Base-by-base conservation (phyloP, 2,113 vertebrate species). In the Eulemur rufifrons region DNA sequence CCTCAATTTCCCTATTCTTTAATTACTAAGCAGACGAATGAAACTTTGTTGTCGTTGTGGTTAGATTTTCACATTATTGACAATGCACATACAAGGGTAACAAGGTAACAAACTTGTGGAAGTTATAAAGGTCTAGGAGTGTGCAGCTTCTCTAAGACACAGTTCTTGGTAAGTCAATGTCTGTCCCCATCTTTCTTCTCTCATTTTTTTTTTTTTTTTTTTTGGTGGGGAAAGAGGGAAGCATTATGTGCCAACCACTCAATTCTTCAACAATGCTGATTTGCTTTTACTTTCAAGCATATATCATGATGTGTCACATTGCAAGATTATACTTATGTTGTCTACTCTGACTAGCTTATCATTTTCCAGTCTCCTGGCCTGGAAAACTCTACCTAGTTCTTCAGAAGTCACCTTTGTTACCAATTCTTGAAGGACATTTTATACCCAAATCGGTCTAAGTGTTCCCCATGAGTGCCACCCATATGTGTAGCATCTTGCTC, bases 201-300 rank as follows among this genome's bases (percentile, higher is more conserved):
- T 73, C 32, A 63, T 39, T 27, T 54, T 84, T 21, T 63, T 63
- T 77, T 6, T 59, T 59, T 59, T 21, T 59, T 59, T 59, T 89
- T 14, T 2, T 8, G 5, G 21, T 3, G 13, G 15, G 18, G 1
- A 6, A 50, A 3, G 5, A 21, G 6, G 32, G 34, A 52, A 15
- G 3, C 5, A 56, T 27, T 66, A 23, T 8, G 39, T 69, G 3
- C 2, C 21, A 73, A 52, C 4, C 9, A 56, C 8, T 77, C 68
- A 74, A 86, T 54, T 63, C 25, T 80, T 77, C 64, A 32, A 54
- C 17, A 47, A 42, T 63, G 27, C 0, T 63, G 18, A 82, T 37
- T 91, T 56, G 15, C 39, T 84, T 61, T 59, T 50, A 59, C 37
- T 73, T 92, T 87, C 15, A 8, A 71, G 21, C 5, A 66, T n/a